Conservation (phyloP, 2,888 invertebrate species). For the Drosophila testacea region DNA sequence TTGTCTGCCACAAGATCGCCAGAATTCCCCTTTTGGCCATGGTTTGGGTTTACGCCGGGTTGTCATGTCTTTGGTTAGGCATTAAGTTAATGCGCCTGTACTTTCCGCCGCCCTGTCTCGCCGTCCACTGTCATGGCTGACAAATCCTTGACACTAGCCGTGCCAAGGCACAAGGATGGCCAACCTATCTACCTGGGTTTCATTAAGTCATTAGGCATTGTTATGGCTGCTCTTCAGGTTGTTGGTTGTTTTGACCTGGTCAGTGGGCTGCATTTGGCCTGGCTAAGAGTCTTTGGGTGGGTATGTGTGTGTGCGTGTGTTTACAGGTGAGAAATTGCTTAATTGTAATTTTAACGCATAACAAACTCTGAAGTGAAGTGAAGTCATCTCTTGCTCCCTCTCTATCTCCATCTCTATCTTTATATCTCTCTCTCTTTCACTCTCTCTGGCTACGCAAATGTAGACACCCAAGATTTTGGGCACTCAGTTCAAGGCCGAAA, state of each 20-base stretch:
- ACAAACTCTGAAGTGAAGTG: constrained; percentile 36
- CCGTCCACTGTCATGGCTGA: constrained; percentile 38
- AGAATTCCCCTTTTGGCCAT: constrained; percentile 18
- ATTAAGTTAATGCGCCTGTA: constrained; percentile 74
- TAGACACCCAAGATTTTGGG: constrained; percentile 17
- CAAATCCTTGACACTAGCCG: constrained; percentile 74
- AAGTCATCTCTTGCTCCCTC: background rate
- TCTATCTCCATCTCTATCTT: background rate
- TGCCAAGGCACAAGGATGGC: constrained; percentile 27
- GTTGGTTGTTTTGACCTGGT: constrained; percentile 36
- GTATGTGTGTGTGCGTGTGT: constrained; percentile 34
- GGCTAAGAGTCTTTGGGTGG: constrained; percentile 7
- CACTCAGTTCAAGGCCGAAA: constrained; percentile 44
- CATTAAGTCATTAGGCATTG: constrained; percentile 79
- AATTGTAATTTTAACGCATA: constrained; percentile 78
- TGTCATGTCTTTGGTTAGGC: constrained; percentile 76
- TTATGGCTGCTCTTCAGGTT: constrained; percentile 56
- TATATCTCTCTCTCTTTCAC: background rate
- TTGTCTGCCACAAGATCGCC: constrained; percentile 65
- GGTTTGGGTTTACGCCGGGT: constrained; percentile 27
- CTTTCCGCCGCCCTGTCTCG: background rate
- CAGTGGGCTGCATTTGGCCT: constrained; percentile 41
- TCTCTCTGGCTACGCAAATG: background rate
- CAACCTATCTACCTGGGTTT: constrained; percentile 50
- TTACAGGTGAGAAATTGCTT: constrained; percentile 81